Evolutionary conservation across 2,888 invertebrate species (phyloP), one percentile per base, ranked within the genome.

Genomic region (Megaustenia siamemsis): DNA sequence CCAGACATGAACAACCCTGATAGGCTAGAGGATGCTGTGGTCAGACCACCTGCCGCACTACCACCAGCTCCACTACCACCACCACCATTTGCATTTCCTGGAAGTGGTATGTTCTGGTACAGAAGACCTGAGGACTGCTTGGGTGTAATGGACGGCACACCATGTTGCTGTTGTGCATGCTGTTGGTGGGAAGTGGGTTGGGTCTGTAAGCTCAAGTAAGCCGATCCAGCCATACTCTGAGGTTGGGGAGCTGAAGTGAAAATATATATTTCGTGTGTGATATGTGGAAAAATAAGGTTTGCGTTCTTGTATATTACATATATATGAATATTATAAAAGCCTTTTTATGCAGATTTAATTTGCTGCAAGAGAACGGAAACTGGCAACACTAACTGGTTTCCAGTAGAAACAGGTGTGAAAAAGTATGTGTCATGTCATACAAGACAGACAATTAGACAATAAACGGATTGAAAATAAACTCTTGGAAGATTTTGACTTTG

Each of bases 121-220:
- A 85, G 80, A 28, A 86, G 82, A 35, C 80, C 82, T 21, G 75
- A 66, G 38, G 71, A 73, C 32, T 82, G 82, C 32, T 78, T 60
- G 38, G 56, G 56, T 10, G 38, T 24, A 2, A n/a, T 21, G n/a
- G 78, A n/a, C 49, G 87, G 87, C 24, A 88, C 18, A 94, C 91
- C 77, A 94, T 95, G 40, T 94, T 94, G 87, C 84, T 90, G 86
- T 77, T 88, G 88, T n/a, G 53, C 18, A 35, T 63, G 60, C n/a
- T 86, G 86, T 5, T 49, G 78, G 43, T 75, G 63, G 4, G 43
- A 49, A 8, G 40, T 8, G 12, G 45, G 80, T n/a, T 49, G 80
- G 18, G 68, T 32, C 43, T 80, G 68, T 2, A 66, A 38, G n/a
- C 80, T 53, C 53, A 80, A 15, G 68, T 69, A 68, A n/a, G 56